Evolutionary conservation across 2,888 invertebrate genomes (phyloP), one percentile per base, ranked within the genome.

Genomic region (Desoria tigrina): DNA sequence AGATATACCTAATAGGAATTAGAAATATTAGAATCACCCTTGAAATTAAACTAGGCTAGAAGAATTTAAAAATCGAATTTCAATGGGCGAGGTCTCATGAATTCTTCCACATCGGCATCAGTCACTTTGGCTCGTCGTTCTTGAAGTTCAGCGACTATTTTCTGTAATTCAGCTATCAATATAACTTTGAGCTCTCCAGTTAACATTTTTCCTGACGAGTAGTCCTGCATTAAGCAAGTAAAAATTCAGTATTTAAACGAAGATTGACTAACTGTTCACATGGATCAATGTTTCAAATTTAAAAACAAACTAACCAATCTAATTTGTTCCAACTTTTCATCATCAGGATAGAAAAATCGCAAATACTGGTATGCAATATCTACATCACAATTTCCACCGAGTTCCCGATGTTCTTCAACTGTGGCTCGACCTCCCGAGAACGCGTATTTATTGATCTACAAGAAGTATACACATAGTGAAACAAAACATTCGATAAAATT

Each of bases 341-440:
- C 98, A 80, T 96, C 94, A 66, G 97, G 96, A 65, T 97, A 79
- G 84, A 99, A 99, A 82, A 96, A 99, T 27, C 86, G 87, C 27
- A 99, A 83, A 82, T 98, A 94, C 80, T 98, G 95, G 83, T 86
- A 99, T 0, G 97, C 88, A 63, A 95, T 94, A 82, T 99, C 99
- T 7, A 99, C 87, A 61, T 92, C 90, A 74, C 97, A 94, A 82
- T 98, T 89, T n/a, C 99, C 99, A 23, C 99, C 98, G 28, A 88
- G 82, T 76, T 84, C 82, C 65, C 90, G 83, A 79, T 99, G 99
- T 78, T 98, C 96, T 78, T 99, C 98, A 0, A 95, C 84, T 0
- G 96, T 95, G 6, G 89, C 85, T 77, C 89, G 90, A 2, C 99
- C 99, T 2, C 99, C 99, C 42, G 97, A 97, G 82, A 97, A 99